Base-by-base conservation (phyloP, 2,113 vertebrate genomes). In the Ceyx margarethae region DNA sequence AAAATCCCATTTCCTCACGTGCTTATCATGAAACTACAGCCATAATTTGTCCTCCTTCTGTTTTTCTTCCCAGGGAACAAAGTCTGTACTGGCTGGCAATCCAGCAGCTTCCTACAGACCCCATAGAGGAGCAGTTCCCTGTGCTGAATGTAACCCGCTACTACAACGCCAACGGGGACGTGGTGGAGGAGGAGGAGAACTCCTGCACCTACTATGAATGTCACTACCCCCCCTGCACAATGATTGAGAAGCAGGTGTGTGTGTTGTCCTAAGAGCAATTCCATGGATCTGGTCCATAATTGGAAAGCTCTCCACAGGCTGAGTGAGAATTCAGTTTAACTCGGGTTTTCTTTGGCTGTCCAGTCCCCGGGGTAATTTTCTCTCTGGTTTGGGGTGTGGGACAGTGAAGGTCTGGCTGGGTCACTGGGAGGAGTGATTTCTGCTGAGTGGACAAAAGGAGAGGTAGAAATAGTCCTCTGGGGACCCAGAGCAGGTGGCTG, bases 141-240 rank as follows among this genome's bases (percentile, higher is more conserved):
- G 99, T 99, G 48, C 97, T 99, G 96, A 99, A 98, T 69, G 98
- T 99, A 93, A 99, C 99, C 2, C 99, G 99, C 76, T 99, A 99
- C 90, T 99, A 99, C 95, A 99, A 99, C 1, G 99, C 99, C 90
- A 99, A 99, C 1, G 99, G 99, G 78, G 99, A 99, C 26, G 98
- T 99, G 73, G 99, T 99, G 86, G 99, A 99, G 95, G 99, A 99
- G 93, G 99, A 99, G 40, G 99, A 99, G 95, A 99, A 98, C 85
- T 99, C 99, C 11, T 99, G 99, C 95, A 99, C 99, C 22, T 99
- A 99, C 48, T 99, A 99, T 4, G 99, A 99, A 98, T 99, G 99
- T 97, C 99, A 99, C 92, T 99, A 99, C 96, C 99, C 99, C 2
- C 99, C 99, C 3, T 99, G 99, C 97, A 99, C 99, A 43, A 98